Conservation (phyloP, 30 jellyfish, hydroid and myxozoan genomes). For the Aurelia aurita region DNA sequence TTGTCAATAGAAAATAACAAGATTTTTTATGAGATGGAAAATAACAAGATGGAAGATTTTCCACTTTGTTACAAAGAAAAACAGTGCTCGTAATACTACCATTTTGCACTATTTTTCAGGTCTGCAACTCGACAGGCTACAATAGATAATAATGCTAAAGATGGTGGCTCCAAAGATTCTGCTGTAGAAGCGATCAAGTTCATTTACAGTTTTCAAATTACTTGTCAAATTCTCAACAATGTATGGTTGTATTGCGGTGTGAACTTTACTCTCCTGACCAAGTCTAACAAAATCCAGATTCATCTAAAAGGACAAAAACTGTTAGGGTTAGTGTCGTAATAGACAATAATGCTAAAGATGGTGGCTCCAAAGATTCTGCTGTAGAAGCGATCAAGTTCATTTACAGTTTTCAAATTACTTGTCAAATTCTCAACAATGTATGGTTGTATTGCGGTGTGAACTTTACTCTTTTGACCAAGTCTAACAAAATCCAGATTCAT, state of each 20-base stretch:
- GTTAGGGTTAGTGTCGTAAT: not conserved
- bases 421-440: slow-evolving; percentile 58
- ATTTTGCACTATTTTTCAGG: too few relatives aligned
- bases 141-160: too few relatives aligned
- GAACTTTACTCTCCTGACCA: slow-evolving; percentile 61
- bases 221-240: slow-evolving; percentile 55
- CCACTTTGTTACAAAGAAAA: too few relatives aligned
- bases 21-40: too few relatives aligned
- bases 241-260: slow-evolving; percentile 50
- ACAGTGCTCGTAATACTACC: too few relatives aligned
- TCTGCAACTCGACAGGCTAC: too few relatives aligned
- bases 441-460: slow-evolving; percentile 57
- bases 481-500: slow-evolving; percentile 76
- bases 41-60: too few relatives aligned
- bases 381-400: slow-evolving; percentile 62
- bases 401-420: slow-evolving; percentile 36
- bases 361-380: too few relatives aligned
- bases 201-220: slow-evolving; percentile 47
- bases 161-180: too few relatives aligned
- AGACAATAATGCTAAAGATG: not conserved
- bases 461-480: slow-evolving; percentile 61
- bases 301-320: slow-evolving; percentile 52
- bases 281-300: slow-evolving; percentile 71
- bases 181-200: slow-evolving; percentile 60
- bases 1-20: too few relatives aligned